Base-by-base conservation (phyloP, 1,140 invertebrate genomes). In the Drosophila lacteicornis region DNA sequence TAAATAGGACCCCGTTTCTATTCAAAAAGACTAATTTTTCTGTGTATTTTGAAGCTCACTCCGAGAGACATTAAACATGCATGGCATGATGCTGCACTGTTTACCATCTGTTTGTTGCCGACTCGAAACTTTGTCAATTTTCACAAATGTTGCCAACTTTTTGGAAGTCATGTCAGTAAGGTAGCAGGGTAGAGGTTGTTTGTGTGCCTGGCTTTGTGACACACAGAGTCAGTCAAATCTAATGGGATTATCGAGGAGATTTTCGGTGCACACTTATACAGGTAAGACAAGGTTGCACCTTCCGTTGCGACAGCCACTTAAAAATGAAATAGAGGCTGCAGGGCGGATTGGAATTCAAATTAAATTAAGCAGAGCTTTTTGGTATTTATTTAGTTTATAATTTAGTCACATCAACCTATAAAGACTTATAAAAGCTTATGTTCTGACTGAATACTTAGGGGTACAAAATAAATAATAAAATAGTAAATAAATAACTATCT, bases 61-160 rank as follows among this genome's bases (percentile, higher is more conserved):
- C 12, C 40, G 50, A 49, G 50, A 12, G 46, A 56, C 53, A 75
- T 80, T 80, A 80, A 56, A 58, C 69, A 80, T 75, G 78, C 69
- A 62, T 80, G 69, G 36, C 66, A 67, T 61, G 67, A 25, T 51
- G 77, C 59, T 59, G 77, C 69, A 47, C 38, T 80, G 77, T 80
- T 80, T 80, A 75, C 78, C 77, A 68, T 53, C 58, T 62, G 70
- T 75, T 75, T 75, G 73, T 65, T 75, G 73, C 73, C 30, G 53
- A 58, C 60, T 59, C 55, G 36, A 81, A 80, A 80, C 71, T 80
- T 80, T 80, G 79, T 80, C 78, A 80, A 80, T 80, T 80, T 80
- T 60, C 63, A 50, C 53, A 61, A 70, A 80, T 80, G 78, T 75
- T 69, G 38, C 33, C 53, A 80, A 80, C 63, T 80, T 76, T 69